Evolutionary conservation across 2,113 vertebrate species (phyloP).

Genomic region (Nannospalax galili): DNA sequence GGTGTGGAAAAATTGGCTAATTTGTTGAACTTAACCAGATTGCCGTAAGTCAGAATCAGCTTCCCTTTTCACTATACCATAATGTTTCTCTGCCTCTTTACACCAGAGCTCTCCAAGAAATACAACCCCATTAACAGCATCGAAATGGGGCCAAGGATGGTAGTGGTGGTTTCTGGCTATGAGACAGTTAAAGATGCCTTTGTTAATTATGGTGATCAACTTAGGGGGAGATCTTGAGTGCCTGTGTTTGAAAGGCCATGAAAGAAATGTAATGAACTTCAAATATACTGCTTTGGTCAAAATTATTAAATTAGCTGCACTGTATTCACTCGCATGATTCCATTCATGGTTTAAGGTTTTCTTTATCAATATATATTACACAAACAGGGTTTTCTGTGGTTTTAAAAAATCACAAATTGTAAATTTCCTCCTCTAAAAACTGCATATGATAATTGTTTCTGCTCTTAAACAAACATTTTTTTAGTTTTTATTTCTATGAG

Average conservation of each 20-base stretch:
- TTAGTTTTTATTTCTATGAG: too few relatives aligned
- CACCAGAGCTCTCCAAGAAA: constrained; percentile 88
- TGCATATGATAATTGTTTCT: not conserved
- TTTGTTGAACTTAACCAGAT: not conserved
- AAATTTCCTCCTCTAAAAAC: not conserved
- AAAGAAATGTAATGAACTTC: constrained; percentile 64
- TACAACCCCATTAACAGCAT: constrained; percentile 90
- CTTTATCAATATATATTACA: not conserved
- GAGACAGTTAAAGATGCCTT: constrained; percentile 86
- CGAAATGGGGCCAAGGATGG: constrained; percentile 86
- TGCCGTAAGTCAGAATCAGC: not conserved
- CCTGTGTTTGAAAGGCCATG: constrained; percentile 80
- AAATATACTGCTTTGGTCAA: not conserved
- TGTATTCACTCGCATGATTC: not conserved
- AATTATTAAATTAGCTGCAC: not conserved
- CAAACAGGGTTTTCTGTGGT: not conserved
- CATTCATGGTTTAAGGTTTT: not conserved
- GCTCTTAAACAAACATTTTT: too few relatives aligned
- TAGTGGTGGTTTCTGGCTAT: constrained; percentile 84
- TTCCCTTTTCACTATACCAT: not conserved
- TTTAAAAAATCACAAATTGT: too few relatives aligned
- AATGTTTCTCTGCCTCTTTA: constrained; percentile 17
- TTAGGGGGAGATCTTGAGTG: constrained; percentile 79
- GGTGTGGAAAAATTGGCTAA: not conserved
- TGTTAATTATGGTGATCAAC: constrained; percentile 79